Conservation (phyloP, 2,888 invertebrate species). For the Ctena decussata region DNA sequence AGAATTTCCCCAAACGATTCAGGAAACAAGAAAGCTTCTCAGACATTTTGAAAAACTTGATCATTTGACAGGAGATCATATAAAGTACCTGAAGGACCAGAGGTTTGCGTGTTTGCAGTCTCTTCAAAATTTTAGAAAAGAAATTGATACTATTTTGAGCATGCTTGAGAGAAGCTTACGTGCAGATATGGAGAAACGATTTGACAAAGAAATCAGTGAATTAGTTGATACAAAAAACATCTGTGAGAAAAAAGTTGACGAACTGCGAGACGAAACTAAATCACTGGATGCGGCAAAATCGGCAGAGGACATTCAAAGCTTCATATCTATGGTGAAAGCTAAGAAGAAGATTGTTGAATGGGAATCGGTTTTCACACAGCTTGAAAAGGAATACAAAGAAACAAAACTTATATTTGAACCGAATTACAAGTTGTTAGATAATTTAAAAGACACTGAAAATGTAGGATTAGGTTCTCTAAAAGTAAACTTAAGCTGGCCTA, state of each 20-base stretch:
- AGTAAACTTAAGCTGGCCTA: neutral
- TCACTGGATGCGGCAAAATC: conserved; percentile 25
- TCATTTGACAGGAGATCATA: conserved; percentile 20
- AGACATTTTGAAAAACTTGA: conserved; percentile 46
- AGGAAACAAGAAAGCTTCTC: conserved; percentile 34
- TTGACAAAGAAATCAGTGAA: conserved; percentile 39
- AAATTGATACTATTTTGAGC: conserved; percentile 32
- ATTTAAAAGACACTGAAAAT: conserved; percentile 35
- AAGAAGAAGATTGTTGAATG: conserved; percentile 38
- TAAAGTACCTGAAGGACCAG: conserved; percentile 32
- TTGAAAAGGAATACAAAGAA: conserved; percentile 38
- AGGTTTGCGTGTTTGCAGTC: conserved; percentile 31
- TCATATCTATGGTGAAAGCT: conserved; percentile 32
- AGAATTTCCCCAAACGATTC: conserved; percentile 29
- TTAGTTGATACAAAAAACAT: conserved; percentile 1
- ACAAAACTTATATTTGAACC: conserved; percentile 33
- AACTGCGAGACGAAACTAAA: conserved; percentile 21
- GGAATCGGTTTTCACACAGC: conserved; percentile 7
- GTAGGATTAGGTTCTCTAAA: conserved; percentile 38
- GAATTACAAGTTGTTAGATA: conserved; percentile 40
- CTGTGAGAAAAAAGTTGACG: conserved; percentile 25
- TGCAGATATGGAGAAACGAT: conserved; percentile 17
- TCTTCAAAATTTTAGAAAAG: conserved; percentile 27
- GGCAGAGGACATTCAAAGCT: conserved; percentile 40
- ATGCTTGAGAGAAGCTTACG: conserved; percentile 32